These are phyloP conservation scores for Helogale parvula DNA, from an alignment of 2,113 vertebrate species.

Conservation along the genomic window DNA sequence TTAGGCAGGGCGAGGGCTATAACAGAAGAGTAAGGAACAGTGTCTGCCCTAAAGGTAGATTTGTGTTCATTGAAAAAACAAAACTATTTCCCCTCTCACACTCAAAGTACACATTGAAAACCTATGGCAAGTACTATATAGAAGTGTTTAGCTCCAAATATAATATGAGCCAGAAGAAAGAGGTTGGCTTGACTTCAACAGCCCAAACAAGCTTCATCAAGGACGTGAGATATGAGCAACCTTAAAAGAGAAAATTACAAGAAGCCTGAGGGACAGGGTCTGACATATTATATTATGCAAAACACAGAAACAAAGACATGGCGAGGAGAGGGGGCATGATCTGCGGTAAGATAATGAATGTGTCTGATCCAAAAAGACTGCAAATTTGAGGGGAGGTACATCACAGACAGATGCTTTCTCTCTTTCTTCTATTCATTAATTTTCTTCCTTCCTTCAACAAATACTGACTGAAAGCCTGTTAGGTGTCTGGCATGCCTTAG, in stretches of 20 bases:
- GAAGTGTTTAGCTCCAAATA: background rate
- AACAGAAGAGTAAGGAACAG: background rate
- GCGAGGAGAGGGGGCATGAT: background rate
- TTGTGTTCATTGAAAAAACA: background rate
- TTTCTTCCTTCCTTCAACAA: background rate
- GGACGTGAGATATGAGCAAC: background rate
- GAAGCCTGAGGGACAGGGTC: background rate
- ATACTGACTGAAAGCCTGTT: background rate
- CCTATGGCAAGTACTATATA: background rate
- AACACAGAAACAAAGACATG: background rate
- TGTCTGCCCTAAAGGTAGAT: background rate
- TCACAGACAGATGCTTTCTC: background rate
- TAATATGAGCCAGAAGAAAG: background rate
- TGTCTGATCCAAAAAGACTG: background rate
- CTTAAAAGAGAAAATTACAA: background rate
- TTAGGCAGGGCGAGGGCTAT: background rate
- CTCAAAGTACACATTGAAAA: background rate
- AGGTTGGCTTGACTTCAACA: background rate
- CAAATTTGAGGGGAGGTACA: background rate
- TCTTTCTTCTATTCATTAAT: background rate
- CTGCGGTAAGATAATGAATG: background rate
- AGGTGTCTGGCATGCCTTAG: background rate
- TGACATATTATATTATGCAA: background rate
- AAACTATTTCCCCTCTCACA: background rate
- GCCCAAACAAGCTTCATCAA: background rate